phyloP scores from a whole-genome alignment of 2,888 invertebrate species.

The Epicampocera succincta region DNA sequence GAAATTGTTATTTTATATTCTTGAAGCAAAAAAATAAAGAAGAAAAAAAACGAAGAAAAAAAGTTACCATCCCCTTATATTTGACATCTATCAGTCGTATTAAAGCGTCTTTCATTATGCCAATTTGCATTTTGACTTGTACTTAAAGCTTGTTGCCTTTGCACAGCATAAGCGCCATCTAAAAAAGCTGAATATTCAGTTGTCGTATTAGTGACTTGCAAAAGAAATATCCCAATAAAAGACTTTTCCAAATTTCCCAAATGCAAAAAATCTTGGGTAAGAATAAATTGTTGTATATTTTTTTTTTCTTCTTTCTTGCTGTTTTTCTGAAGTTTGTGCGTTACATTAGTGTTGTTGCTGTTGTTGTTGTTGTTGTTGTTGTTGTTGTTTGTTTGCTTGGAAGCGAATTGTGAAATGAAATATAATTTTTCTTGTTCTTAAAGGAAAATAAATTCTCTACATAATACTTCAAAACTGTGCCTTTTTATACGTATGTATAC shows the following conservation, averaged over 20 bases:
- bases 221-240: constrained; percentile 11
- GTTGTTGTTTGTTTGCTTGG: not conserved
- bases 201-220: constrained; percentile 46
- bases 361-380: no score
- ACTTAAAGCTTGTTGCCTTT: constrained; percentile 31
- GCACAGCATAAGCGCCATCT: constrained; percentile 33
- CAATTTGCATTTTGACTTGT: constrained; percentile 47
- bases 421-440: constrained; percentile 29
- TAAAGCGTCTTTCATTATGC: constrained; percentile 38
- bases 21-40: constrained; percentile 15
- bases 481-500: no score
- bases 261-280: not conserved
- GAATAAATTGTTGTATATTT: no score
- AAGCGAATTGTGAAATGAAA: not conserved
- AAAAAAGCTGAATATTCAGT: constrained; percentile 42
- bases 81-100: constrained; percentile 40
- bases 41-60: no score
- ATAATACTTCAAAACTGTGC: constrained; percentile 12
- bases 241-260: constrained; percentile 25
- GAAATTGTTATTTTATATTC: constrained; percentile 9
- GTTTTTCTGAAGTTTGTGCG: no score
- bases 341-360: no score
- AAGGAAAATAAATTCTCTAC: constrained; percentile 53
- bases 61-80: constrained; percentile 18
- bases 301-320: no score